Percentiles rank a stretch among this genome's conserved stretches.
phyloP scores from a whole-genome alignment of 2,113 vertebrate species.

The Platanista minor region DNA sequence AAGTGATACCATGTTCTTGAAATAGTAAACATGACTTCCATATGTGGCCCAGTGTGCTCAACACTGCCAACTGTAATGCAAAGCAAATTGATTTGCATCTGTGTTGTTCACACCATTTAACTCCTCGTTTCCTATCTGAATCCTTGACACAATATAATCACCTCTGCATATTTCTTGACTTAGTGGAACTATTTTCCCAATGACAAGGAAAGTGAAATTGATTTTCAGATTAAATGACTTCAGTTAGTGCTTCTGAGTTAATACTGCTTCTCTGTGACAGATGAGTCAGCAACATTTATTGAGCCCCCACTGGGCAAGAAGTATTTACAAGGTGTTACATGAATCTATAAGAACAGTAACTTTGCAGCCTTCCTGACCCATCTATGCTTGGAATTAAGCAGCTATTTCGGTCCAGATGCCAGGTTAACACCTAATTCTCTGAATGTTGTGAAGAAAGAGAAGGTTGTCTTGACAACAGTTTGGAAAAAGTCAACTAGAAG shows the following conservation, averaged over 20 bases:
- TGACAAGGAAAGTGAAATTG: constrained; percentile 55
- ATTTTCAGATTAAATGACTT: constrained; percentile 60
- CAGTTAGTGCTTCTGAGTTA: constrained; percentile 25
- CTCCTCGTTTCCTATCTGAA: constrained; percentile 12
- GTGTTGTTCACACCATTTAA: constrained; percentile 43
- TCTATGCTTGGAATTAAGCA: constrained; percentile 45
- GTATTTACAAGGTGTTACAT: constrained; percentile 67
- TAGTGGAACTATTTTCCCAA: constrained; percentile 58
- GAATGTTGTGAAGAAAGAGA: constrained; percentile 62
- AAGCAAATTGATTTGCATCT: constrained; percentile 47
- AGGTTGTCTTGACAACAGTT: constrained; percentile 72
- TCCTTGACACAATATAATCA: constrained; percentile 1
- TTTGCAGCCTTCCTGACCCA: constrained; percentile 27
- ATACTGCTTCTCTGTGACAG: constrained; percentile 27
- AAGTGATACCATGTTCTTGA: constrained; percentile 42
- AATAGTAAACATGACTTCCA: constrained; percentile 48
- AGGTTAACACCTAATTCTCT: constrained; percentile 68
- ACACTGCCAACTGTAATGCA: not conserved
- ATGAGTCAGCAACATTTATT: constrained; percentile 57
- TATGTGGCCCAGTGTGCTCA: not conserved
- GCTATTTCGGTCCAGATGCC: constrained; percentile 59
- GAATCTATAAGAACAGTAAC: constrained; percentile 52
- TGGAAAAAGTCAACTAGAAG: constrained; percentile 48
- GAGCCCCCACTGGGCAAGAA: constrained; percentile 32
- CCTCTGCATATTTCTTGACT: constrained; percentile 40